These are phyloP conservation scores for Agriotes lineatus DNA, from an alignment of 2,888 invertebrate species.

Conservation along the genomic window DNA sequence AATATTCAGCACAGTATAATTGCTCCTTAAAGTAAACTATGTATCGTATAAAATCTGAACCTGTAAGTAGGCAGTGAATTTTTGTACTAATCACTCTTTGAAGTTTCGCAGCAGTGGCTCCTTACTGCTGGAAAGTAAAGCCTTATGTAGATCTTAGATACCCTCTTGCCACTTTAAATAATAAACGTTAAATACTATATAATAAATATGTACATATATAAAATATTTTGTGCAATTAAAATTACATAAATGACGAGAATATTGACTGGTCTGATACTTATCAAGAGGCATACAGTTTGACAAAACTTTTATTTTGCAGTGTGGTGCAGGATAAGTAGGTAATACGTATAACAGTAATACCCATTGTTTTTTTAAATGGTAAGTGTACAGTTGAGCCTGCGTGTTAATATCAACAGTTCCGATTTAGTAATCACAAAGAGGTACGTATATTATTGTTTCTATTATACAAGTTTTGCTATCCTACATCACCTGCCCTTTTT, in stretches of 20 bases:
- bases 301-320: slow-evolving; percentile 2
- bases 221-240: slow-evolving; percentile 48
- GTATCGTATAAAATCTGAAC: slow-evolving; percentile 34
- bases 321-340: background rate
- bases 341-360: background rate
- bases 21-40: slow-evolving; percentile 21
- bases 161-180: slow-evolving; percentile 53
- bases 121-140: slow-evolving; percentile 48
- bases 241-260: slow-evolving; percentile 50
- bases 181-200: slow-evolving; percentile 45
- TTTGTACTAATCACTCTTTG: slow-evolving; percentile 59
- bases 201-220: slow-evolving; percentile 45
- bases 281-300: slow-evolving; percentile 28
- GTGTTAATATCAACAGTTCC: background rate
- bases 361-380: background rate
- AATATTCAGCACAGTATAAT: slow-evolving; percentile 35
- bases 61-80: slow-evolving; percentile 52
- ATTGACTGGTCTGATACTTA: slow-evolving; percentile 50
- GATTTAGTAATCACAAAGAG: slow-evolving; percentile 22
- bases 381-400: background rate
- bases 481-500: background rate
- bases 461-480: slow-evolving; percentile 9
- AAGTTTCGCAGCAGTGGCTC: slow-evolving; percentile 48
- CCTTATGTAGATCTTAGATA: slow-evolving; percentile 52
- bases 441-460: slow-evolving; percentile 6